phyloP scores from a whole-genome alignment of 2,888 invertebrate species.

The Nasonia oneida region DNA sequence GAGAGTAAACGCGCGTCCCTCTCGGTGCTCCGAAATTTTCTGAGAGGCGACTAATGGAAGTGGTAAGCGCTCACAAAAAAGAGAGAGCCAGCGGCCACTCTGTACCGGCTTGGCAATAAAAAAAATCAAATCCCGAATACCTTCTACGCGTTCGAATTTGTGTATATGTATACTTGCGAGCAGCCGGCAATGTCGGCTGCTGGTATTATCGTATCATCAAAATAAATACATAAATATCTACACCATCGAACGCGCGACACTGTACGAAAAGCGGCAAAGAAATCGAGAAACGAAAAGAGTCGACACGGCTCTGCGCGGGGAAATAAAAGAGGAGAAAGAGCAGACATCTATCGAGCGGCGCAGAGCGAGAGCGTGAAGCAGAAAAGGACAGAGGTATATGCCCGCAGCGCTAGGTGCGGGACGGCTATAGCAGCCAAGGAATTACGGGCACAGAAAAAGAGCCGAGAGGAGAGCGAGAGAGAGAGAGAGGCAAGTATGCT shows the following conservation, averaged over 20 bases:
- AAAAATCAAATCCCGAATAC: not conserved
- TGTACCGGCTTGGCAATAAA: not conserved
- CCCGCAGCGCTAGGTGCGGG: not conserved
- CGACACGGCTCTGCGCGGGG: not conserved
- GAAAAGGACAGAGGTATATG: slow-evolving; percentile 8
- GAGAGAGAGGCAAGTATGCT: not conserved
- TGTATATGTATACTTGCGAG: not conserved
- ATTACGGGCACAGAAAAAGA: not conserved
- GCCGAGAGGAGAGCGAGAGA: not conserved
- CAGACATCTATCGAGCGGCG: slow-evolving; percentile 1
- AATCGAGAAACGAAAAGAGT: not conserved
- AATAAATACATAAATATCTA: slow-evolving; percentile 17
- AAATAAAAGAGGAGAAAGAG: not conserved
- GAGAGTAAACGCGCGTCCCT: not conserved
- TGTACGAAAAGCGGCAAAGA: not conserved
- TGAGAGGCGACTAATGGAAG: not conserved
- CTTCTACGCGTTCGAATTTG: not conserved
- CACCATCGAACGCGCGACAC: not conserved
- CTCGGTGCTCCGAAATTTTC: not conserved
- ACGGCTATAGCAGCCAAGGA: not conserved
- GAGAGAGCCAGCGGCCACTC: not conserved
- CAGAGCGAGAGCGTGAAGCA: not conserved
- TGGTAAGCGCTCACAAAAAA: not conserved
- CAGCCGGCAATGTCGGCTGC: slow-evolving; percentile 1
- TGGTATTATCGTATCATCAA: not conserved